phyloP scores from a whole-genome alignment of 35 echinoderm and acorn worm genomes.

The Diadema setosum region DNA sequence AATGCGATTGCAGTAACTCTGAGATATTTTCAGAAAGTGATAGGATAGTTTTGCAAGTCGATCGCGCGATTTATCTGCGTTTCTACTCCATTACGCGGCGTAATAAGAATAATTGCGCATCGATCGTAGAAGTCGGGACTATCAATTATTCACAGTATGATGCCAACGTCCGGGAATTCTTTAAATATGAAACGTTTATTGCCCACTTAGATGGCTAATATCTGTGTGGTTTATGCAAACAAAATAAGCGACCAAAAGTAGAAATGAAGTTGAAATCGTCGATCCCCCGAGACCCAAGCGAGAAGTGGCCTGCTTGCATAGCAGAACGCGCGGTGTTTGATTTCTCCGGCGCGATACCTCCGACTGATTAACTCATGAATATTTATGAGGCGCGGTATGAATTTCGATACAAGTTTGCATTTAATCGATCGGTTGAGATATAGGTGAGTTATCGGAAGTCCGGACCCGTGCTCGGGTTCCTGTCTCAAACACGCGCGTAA shows the following conservation, averaged over 20 bases:
- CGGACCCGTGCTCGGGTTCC: too few relatives aligned
- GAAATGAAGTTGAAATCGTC: background rate
- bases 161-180: background rate
- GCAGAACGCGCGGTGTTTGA: background rate
- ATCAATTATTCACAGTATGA: background rate
- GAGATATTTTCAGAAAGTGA: background rate
- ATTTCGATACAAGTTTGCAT: slow-evolving; percentile 7
- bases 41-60: background rate
- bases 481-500: too few relatives aligned
- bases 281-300: background rate
- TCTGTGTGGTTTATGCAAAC: background rate
- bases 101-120: slow-evolving; percentile 21
- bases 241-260: background rate
- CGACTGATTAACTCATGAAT: slow-evolving; percentile 15
- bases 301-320: background rate
- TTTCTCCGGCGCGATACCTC: background rate
- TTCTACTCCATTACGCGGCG: background rate
- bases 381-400: background rate
- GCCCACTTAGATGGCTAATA: background rate
- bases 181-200: background rate
- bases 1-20: background rate
- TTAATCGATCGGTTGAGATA: background rate
- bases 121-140: background rate
- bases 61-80: slow-evolving; percentile 2
- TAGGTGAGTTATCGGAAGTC: background rate